Conservation (phyloP, 2,113 vertebrate species). For the Myiagra hebetior region DNA sequence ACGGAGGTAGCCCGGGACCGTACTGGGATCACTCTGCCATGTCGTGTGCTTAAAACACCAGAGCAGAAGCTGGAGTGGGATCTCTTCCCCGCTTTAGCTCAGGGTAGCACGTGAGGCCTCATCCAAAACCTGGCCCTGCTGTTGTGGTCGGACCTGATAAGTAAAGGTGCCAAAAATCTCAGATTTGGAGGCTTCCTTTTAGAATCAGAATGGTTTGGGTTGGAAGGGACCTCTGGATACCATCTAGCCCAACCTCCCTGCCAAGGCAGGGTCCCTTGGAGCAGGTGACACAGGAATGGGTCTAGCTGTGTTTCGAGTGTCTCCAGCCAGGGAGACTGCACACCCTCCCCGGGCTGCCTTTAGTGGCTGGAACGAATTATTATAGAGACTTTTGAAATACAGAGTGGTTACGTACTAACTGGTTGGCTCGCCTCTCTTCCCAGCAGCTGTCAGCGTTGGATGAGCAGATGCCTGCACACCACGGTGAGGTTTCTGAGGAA, state of each 20-base stretch:
- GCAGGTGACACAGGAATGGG: neutral
- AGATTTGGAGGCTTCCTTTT: neutral
- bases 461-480: slow-evolving; percentile 64
- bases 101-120: accelerated
- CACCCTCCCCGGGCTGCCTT: too few species aligned
- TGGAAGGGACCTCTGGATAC: neutral
- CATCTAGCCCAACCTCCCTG: neutral
- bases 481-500: slow-evolving; percentile 12
- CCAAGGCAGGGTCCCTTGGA: neutral
- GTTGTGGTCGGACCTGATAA: neutral
- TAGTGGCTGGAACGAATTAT: neutral
- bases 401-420: neutral
- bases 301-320: neutral
- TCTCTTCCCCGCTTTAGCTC: accelerated
- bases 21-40: accelerated
- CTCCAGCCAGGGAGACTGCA: accelerated
- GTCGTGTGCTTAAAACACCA: accelerated
- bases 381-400: accelerated
- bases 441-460: neutral
- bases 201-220: neutral
- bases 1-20: accelerated
- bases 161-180: neutral
- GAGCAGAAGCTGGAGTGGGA: neutral
- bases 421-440: neutral
- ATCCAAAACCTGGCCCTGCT: accelerated